phyloP scores from a whole-genome alignment of 2,797 vertebrate genomes.

The Pseudochaenichthys georgianus region DNA sequence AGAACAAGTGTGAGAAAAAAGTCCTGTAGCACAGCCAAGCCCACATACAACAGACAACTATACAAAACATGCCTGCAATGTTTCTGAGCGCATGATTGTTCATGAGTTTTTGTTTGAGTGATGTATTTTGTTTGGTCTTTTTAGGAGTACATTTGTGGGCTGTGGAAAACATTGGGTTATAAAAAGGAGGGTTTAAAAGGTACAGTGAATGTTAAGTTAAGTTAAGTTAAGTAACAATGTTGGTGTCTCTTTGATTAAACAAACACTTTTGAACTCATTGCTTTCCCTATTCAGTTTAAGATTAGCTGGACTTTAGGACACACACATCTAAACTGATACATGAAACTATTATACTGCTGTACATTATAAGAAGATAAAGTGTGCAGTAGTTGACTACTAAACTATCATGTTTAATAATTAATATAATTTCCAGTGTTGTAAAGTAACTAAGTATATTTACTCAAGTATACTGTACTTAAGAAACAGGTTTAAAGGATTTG shows the following conservation, averaged over 20 bases:
- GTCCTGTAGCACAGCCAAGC: constrained; percentile 38
- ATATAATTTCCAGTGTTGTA: too few relatives aligned
- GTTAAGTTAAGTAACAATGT: neutral
- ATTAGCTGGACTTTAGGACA: neutral
- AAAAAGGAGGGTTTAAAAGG: neutral
- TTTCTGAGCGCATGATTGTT: neutral
- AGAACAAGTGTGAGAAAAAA: constrained; percentile 38
- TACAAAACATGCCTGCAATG: neutral
- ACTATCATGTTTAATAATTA: neutral
- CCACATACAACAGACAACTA: constrained; percentile 4
- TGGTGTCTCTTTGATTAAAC: neutral
- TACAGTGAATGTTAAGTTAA: neutral
- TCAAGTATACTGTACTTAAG: too few relatives aligned
- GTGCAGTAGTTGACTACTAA: too few relatives aligned
- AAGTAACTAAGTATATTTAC: too few relatives aligned
- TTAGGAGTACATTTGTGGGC: neutral
- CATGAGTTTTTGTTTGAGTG: neutral
- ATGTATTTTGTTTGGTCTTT: neutral
- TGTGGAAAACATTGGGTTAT: neutral
- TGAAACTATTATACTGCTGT: neutral
- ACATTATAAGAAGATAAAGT: neutral
- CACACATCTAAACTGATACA: neutral
- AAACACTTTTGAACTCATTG: neutral
- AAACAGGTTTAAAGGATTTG: too few relatives aligned
- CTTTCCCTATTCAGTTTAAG: neutral